These are phyloP conservation scores for Euzophera pinguis DNA, from an alignment of 2,888 invertebrate genomes.

Conservation along the genomic window DNA sequence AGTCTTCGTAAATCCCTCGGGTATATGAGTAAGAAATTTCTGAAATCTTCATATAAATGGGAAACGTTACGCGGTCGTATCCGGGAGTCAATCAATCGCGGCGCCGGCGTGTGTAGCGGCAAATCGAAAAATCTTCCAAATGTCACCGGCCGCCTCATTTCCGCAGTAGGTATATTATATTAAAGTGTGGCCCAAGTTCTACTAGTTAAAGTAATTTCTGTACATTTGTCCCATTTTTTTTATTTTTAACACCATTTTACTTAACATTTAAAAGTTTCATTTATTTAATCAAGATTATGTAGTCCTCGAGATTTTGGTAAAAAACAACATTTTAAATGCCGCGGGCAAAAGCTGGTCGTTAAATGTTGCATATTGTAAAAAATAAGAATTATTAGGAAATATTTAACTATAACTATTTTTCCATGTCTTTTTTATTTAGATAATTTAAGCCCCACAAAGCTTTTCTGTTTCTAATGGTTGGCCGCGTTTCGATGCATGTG, in stretches of 20 bases:
- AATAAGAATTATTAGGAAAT: too few species aligned
- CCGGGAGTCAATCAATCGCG: constrained; percentile 61
- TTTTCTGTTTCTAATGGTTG: too few species aligned
- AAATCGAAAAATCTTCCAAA: constrained; percentile 65
- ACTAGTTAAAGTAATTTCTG: neutral
- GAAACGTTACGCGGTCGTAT: constrained; percentile 53
- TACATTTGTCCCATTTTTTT: neutral
- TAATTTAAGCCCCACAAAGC: too few species aligned
- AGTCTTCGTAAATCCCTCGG: constrained; percentile 28
- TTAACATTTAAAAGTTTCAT: too few species aligned
- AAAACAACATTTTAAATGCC: too few species aligned
- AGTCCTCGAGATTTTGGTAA: too few species aligned
- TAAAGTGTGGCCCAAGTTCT: neutral
- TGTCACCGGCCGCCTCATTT: constrained; percentile 34
- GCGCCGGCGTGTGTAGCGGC: constrained; percentile 61
- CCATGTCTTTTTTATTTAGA: too few species aligned
- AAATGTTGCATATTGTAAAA: too few species aligned
- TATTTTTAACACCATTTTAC: neutral
- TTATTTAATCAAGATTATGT: too few species aligned
- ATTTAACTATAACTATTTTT: too few species aligned
- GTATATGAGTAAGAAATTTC: constrained; percentile 39
- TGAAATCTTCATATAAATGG: constrained; percentile 66
- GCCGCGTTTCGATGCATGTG: too few species aligned
- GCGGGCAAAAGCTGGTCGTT: too few species aligned
- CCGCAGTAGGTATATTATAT: neutral